Conservation (phyloP, 2,888 invertebrate species). For the Allygus modestus region DNA sequence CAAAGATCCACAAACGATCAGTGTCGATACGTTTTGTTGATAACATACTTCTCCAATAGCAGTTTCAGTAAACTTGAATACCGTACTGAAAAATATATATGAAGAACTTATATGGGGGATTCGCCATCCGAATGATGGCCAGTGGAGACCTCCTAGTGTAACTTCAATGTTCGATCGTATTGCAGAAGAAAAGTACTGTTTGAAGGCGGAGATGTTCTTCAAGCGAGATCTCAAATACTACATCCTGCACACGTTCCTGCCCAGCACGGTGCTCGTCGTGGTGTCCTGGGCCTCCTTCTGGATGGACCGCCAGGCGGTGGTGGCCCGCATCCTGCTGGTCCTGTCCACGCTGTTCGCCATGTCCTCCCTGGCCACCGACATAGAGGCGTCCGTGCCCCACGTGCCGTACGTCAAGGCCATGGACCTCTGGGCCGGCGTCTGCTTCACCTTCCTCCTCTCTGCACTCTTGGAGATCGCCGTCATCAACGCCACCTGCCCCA, state of each 20-base stretch:
- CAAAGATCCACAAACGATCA: no score
- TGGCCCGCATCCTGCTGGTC: constrained; percentile 42
- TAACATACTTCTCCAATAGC: no score
- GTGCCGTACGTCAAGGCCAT: constrained; percentile 48
- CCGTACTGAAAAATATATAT: no score
- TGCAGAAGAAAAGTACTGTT: constrained; percentile 36
- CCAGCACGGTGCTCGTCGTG: constrained; percentile 34
- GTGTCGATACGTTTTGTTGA: no score
- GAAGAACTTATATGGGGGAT: no score
- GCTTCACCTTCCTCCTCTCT: constrained; percentile 41
- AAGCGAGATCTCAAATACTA: constrained; percentile 35
- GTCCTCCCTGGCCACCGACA: constrained; percentile 36
- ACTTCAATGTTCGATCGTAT: no score
- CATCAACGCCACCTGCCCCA: neutral
- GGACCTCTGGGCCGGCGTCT: constrained; percentile 32
- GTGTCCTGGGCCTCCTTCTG: constrained; percentile 45
- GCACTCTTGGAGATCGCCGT: constrained; percentile 44
- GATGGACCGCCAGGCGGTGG: constrained; percentile 38
- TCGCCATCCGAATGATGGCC: no score
- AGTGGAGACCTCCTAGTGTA: no score
- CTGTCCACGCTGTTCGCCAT: constrained; percentile 50
- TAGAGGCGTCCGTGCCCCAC: constrained; percentile 39
- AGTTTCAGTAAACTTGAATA: no score
- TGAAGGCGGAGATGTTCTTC: constrained; percentile 13
- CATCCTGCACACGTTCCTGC: constrained; percentile 51